These are phyloP conservation scores for Hemicentrotus pulcherrimus DNA, from an alignment of 35 echinoderm and acorn worm species.

Conservation along the genomic window DNA sequence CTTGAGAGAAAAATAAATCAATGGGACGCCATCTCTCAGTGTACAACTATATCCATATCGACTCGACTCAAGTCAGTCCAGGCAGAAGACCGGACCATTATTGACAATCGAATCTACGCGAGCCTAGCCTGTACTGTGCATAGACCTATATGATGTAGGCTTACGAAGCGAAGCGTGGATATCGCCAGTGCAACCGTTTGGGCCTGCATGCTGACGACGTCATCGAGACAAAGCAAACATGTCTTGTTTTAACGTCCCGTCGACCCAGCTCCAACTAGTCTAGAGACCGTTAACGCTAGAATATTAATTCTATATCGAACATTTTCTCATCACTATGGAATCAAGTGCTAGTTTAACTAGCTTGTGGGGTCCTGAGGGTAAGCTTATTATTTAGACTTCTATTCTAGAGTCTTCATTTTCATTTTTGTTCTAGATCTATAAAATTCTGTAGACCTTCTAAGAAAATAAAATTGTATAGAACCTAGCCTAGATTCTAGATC, in stretches of 20 bases:
- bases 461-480: no score
- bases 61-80: background rate
- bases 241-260: background rate
- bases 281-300: no score
- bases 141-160: background rate
- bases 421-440: no score
- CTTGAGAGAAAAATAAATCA: background rate
- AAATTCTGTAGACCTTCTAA: no score
- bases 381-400: background rate
- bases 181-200: background rate
- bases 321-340: background rate
- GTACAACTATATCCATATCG: background rate
- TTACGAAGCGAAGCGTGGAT: background rate
- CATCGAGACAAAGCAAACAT: conserved; percentile 23
- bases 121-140: background rate
- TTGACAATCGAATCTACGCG: background rate
- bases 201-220: background rate
- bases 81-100: background rate
- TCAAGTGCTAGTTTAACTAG: conserved; percentile 62
- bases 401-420: no score
- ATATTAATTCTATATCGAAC: background rate
- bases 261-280: background rate
- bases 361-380: conserved; percentile 64
- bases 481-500: no score
- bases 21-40: conserved; percentile 35